These are phyloP conservation scores for Oryzias javanicus DNA, from an alignment of 2,113 vertebrate species.

Conservation along the genomic window DNA sequence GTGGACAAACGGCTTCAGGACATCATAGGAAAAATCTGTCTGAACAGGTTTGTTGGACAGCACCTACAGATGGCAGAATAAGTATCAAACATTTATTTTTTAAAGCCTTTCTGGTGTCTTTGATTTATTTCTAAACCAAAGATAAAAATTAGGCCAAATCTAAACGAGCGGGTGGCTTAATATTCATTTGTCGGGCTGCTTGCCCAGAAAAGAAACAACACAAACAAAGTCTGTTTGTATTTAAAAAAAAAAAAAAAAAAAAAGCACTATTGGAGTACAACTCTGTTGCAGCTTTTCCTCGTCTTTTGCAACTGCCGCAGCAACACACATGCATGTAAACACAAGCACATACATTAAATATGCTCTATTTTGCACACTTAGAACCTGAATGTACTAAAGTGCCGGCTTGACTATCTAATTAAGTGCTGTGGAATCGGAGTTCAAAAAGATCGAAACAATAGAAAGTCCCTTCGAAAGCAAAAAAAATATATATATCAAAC, in stretches of 20 bases:
- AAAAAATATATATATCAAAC: not conserved
- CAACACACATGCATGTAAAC: slow-evolving; percentile 73
- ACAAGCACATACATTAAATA: slow-evolving; percentile 73
- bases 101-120: slow-evolving; percentile 60
- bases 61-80: slow-evolving; percentile 56
- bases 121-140: slow-evolving; percentile 45
- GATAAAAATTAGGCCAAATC: slow-evolving; percentile 39
- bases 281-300: slow-evolving; percentile 52
- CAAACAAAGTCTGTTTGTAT: slow-evolving; percentile 21
- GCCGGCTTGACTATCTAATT: slow-evolving; percentile 86
- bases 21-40: slow-evolving; percentile 48
- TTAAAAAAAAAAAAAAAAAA: slow-evolving; percentile 53
- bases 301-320: slow-evolving; percentile 62
- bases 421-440: slow-evolving; percentile 90
- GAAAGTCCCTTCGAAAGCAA: slow-evolving; percentile 66
- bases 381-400: slow-evolving; percentile 87
- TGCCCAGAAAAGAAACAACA: slow-evolving; percentile 29
- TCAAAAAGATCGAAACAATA: slow-evolving; percentile 47
- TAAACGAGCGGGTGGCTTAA: slow-evolving; percentile 50
- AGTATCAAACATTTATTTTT: slow-evolving; percentile 27
- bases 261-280: slow-evolving; percentile 57
- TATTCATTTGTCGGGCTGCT: slow-evolving; percentile 22
- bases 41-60: slow-evolving; percentile 46
- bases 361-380: slow-evolving; percentile 71
- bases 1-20: slow-evolving; percentile 58